Evolutionary conservation across 2,113 vertebrate species (phyloP), one percentile per base, ranked within the genome.

Genomic region (Diadophis punctatus): DNA sequence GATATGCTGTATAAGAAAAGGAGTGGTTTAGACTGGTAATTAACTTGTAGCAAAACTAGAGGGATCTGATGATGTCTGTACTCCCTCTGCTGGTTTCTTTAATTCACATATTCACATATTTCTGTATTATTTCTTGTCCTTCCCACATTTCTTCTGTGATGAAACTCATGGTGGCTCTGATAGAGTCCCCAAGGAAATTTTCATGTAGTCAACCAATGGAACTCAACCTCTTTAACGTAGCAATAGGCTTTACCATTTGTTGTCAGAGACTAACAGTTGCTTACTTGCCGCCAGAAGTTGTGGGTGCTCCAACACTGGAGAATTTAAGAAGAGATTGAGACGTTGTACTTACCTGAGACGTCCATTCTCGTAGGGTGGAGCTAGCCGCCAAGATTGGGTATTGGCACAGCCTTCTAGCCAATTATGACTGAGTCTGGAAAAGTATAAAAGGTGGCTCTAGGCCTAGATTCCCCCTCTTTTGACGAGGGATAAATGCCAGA

Each of bases 21-120:
- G 3, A 56, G 0, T 0, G 0, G 25, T 25, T 34, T 43, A 11
- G 2, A 39, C 2, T 55, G 5, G 23, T 89, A 68, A 2, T 22
- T 0, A 23, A 10, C 12, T 5, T 3, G 34, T 8, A 18, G 27
- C 1, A 68, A n/a, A 68, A 49, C 43, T 68, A n/a, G 2, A 12
- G 2, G 4, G 25, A 9, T 87, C 39, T 0, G 0, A 14, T 56
- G 89, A 27, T 89, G 39, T 9, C 22, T 49, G 27, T 58, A 87
- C 90, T 93, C 53, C 90, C 90, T 92, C 94, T 93, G 87, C 92
- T 88, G 90, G 92, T 53, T 93, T 58, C 3, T 53, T 92, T 56
- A 34, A 5, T 84, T 84, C 52, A 56, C 20, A 56, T 80, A 30
- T 46, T 89, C 27, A 27, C 34, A 14, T 3, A 46, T 91, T 3